Evolutionary conservation across 2,113 vertebrate species (phyloP).

Genomic region (Atlantisia rogersi): DNA sequence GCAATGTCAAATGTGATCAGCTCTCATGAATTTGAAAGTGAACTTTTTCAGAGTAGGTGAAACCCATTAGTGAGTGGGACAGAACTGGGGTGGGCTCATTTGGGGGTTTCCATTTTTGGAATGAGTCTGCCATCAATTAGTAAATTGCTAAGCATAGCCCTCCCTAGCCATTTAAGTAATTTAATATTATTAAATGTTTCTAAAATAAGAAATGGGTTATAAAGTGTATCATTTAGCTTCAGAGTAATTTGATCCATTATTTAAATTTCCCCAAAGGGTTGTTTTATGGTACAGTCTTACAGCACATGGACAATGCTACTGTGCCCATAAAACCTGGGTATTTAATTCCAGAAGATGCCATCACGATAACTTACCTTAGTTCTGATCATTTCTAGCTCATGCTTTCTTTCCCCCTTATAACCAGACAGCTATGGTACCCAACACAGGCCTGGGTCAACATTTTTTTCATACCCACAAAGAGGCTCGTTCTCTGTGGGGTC

Average conservation of each 20-base stretch:
- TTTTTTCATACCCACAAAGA: not conserved
- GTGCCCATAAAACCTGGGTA: not conserved
- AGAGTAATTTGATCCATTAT: conserved; percentile 67
- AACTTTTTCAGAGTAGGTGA: conserved; percentile 2
- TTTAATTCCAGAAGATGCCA: not conserved
- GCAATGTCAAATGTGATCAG: not conserved
- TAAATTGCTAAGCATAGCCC: conserved; percentile 49
- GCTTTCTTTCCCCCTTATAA: not conserved
- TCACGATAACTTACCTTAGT: not conserved
- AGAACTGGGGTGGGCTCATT: conserved; percentile 59
- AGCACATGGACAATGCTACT: not conserved
- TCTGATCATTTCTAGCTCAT: not conserved
- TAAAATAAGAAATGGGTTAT: conserved; percentile 80
- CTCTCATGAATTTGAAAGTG: not conserved
- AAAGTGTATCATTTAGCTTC: conserved; percentile 50
- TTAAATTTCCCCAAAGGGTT: conserved; percentile 59
- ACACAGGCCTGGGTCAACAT: not conserved
- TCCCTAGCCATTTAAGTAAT: conserved; percentile 76
- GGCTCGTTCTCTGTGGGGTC: rapidly evolving
- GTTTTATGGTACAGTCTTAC: conserved; percentile 3
- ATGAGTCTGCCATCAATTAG: conserved; percentile 66
- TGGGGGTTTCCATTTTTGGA: conserved; percentile 75
- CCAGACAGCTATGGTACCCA: not conserved
- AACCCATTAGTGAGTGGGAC: not conserved
- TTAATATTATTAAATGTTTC: conserved; percentile 75